Evolutionary conservation across 2,113 vertebrate genomes (phyloP), one percentile per base, ranked within the genome.

Genomic region (Oncorhynchus kisutch): DNA sequence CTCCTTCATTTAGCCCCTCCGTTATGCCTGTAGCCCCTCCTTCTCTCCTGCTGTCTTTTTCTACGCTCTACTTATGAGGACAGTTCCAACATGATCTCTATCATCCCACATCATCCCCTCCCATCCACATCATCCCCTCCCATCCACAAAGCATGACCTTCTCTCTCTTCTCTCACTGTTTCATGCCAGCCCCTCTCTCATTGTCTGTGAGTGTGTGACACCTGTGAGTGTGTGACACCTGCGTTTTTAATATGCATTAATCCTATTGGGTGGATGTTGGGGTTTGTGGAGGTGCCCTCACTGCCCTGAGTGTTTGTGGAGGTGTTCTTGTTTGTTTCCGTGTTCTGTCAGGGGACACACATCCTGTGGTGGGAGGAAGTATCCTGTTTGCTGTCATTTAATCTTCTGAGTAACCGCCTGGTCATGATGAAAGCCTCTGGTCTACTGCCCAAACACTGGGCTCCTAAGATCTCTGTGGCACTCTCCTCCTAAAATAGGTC

Each of bases 261-360:
- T 78, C 45, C 27, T n/a, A 66, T n/a, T 59, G 20, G 31, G 18
- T 49, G 7, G 3, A 34, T 25, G 25, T 27, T 29, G 11, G 27
- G 14, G 29, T 22, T 25, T 69, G 24, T 67, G 25, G 65, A 25
- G 14, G 14, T 31, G 27, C 25, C 27, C 6, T 57, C 14, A 20
- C 54, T 18, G 13, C 54, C 13, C 54, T 45, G 39, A 71, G 39
- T 81, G 78, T 84, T 77, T 78, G 64, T 31, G 16, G 5, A 57
- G 13, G 31, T 71, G 39, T 24, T 39, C 48, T 22, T 25, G 20
- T 71, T 6, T 65, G n/a, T 27, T 48, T 77, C 59, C 68, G 70
- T 75, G n/a, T 51, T 68, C 18, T 65, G 14, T 45, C 48, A 72
- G 57, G 54, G 27, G 65, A 67, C 39, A 60, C 57, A 81, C 74